Percentiles rank a stretch among this genome's conserved stretches.
Conservation (phyloP, 2,113 vertebrate species). For the Burhinus bistriatus region DNA sequence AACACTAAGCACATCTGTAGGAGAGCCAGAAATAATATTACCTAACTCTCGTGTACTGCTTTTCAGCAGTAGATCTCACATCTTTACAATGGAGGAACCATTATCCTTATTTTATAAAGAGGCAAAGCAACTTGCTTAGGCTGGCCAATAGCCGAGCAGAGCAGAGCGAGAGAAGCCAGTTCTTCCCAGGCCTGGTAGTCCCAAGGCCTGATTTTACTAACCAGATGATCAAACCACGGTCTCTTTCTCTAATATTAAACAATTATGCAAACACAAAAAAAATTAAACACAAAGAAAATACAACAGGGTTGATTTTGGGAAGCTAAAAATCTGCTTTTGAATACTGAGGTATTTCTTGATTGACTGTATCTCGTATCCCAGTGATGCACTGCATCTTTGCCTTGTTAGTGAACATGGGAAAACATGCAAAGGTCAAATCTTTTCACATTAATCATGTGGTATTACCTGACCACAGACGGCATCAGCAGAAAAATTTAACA, state of each 20-base stretch:
- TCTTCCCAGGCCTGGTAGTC: neutral
- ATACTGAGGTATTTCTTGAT: neutral
- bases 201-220: slow-evolving; percentile 42
- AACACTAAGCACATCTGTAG: slow-evolving; percentile 58
- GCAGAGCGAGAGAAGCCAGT: neutral
- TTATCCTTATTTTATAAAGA: slow-evolving; percentile 41
- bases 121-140: neutral
- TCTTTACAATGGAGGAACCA: slow-evolving; percentile 43
- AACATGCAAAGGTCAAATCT: slow-evolving; percentile 47
- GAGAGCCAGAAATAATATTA: slow-evolving; percentile 66
- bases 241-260: slow-evolving; percentile 20
- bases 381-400: neutral
- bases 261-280: neutral
- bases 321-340: slow-evolving; percentile 11
- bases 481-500: slow-evolving; percentile 62
- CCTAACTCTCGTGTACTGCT: slow-evolving; percentile 45
- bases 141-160: neutral
- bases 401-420: slow-evolving; percentile 54
- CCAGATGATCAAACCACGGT: neutral
- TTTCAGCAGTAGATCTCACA: slow-evolving; percentile 46
- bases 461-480: slow-evolving; percentile 57
- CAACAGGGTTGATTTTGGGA: neutral
- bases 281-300: neutral
- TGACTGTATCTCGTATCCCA: neutral
- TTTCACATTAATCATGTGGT: slow-evolving; percentile 58